These are phyloP conservation scores for Nesidiocoris tenuis DNA, from an alignment of 2,888 invertebrate genomes.

Conservation along the genomic window DNA sequence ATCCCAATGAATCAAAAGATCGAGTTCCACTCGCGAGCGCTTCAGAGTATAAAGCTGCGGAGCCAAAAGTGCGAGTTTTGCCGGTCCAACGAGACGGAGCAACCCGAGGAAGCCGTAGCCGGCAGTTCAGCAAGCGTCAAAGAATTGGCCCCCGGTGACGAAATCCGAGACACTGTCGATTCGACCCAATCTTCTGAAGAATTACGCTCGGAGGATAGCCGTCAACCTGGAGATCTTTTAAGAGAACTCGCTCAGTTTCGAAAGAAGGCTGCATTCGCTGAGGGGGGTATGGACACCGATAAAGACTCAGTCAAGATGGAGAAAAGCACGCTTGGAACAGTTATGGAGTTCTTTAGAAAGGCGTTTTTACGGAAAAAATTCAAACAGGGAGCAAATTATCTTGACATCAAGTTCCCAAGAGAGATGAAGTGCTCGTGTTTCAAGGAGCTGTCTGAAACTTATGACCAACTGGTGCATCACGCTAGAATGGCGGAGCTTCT, in stretches of 20 bases:
- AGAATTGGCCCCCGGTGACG: neutral
- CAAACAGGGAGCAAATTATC: conserved; percentile 6
- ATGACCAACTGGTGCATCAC: conserved; percentile 39
- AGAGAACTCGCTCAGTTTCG: conserved; percentile 29
- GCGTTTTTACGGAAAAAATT: conserved; percentile 9
- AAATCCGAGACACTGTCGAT: neutral
- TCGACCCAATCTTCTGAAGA: neutral
- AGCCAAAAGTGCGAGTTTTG: conserved; percentile 43
- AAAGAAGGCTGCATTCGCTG: conserved; percentile 30
- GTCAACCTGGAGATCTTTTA: neutral
- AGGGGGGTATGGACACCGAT: conserved; percentile 21
- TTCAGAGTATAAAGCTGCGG: conserved; percentile 52
- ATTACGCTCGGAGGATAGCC: neutral
- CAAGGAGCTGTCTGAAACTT: conserved; percentile 34
- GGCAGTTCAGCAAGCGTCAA: neutral
- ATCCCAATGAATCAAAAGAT: conserved; percentile 60
- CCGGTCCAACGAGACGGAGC: conserved; percentile 21
- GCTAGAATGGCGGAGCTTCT: conserved; percentile 37
- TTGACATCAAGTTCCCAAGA: conserved; percentile 7
- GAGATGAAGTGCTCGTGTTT: conserved; percentile 38
- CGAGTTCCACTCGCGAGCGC: conserved; percentile 60
- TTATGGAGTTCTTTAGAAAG: conserved; percentile 14
- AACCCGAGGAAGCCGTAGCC: neutral
- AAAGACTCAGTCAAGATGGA: conserved; percentile 23
- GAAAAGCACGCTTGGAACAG: neutral